Conservation (phyloP, 2,888 invertebrate genomes). For the Serrognathus titanus region DNA sequence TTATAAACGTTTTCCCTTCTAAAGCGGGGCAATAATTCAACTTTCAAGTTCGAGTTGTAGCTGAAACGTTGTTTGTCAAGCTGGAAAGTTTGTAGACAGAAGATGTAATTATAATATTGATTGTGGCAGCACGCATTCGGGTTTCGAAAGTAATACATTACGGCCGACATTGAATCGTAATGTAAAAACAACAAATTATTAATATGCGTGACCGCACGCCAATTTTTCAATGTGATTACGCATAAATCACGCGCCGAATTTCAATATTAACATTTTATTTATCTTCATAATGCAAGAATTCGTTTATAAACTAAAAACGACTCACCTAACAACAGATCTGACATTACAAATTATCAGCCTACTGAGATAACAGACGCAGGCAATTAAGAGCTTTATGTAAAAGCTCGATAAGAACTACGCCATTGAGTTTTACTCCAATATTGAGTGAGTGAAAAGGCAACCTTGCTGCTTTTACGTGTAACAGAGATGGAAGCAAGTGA, state of each 20-base stretch:
- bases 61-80: no score
- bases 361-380: slow-evolving; percentile 32
- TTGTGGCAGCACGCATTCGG: no score
- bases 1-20: no score
- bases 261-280: slow-evolving; percentile 1
- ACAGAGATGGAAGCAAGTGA: slow-evolving; percentile 19
- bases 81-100: no score
- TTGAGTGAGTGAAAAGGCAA: slow-evolving; percentile 16
- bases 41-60: no score
- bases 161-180: neutral
- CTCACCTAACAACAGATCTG: slow-evolving; percentile 40
- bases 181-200: slow-evolving; percentile 4
- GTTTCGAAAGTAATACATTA: no score
- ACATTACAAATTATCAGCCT: slow-evolving; percentile 42
- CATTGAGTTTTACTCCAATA: slow-evolving; percentile 20
- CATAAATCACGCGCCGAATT: slow-evolving; percentile 3
- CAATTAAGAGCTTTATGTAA: slow-evolving; percentile 32
- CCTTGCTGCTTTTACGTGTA: slow-evolving; percentile 1
- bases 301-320: slow-evolving; percentile 37
- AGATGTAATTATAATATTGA: no score
- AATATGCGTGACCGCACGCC: slow-evolving; percentile 5
- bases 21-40: no score
- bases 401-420: slow-evolving; percentile 21
- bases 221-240: slow-evolving; percentile 5
- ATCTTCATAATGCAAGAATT: neutral